These are phyloP conservation scores for Presbytis comata DNA, from an alignment of 2,797 vertebrate genomes.

Conservation along the genomic window DNA sequence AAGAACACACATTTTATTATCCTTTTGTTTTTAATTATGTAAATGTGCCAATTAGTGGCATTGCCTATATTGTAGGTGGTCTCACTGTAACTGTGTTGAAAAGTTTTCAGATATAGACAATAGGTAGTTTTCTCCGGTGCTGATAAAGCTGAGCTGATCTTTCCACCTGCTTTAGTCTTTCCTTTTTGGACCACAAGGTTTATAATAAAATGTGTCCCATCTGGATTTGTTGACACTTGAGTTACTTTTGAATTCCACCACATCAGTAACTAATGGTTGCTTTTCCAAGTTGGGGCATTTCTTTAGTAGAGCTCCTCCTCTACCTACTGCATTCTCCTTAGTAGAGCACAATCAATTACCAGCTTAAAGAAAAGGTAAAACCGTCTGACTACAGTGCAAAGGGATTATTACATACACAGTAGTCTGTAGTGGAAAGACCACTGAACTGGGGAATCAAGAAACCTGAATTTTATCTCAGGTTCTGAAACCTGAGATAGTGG, in stretches of 20 bases:
- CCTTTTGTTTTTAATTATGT: constrained; percentile 22
- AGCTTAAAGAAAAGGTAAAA: constrained; percentile 13
- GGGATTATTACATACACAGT: not conserved
- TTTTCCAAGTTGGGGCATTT: constrained; percentile 4
- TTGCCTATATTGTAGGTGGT: not conserved
- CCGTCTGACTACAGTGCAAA: not conserved
- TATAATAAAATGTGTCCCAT: constrained; percentile 16
- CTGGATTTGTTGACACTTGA: not conserved
- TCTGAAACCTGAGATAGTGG: constrained; percentile 50
- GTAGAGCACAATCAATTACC: not conserved
- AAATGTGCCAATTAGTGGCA: not conserved
- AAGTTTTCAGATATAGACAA: constrained; percentile 1
- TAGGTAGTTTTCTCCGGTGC: not conserved
- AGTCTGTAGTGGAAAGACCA: not conserved
- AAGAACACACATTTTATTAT: constrained; percentile 15
- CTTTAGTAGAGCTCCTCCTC: not conserved
- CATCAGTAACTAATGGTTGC: not conserved
- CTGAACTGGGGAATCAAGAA: not conserved
- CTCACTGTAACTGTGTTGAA: not conserved
- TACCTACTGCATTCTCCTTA: not conserved
- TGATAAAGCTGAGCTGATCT: constrained; percentile 13
- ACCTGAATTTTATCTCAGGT: constrained; percentile 9
- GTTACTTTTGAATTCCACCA: not conserved
- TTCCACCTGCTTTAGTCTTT: constrained; percentile 19
- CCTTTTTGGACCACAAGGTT: constrained; percentile 16